Base-by-base conservation (phyloP, 2,888 invertebrate species). In the Cephus nigrinus region DNA sequence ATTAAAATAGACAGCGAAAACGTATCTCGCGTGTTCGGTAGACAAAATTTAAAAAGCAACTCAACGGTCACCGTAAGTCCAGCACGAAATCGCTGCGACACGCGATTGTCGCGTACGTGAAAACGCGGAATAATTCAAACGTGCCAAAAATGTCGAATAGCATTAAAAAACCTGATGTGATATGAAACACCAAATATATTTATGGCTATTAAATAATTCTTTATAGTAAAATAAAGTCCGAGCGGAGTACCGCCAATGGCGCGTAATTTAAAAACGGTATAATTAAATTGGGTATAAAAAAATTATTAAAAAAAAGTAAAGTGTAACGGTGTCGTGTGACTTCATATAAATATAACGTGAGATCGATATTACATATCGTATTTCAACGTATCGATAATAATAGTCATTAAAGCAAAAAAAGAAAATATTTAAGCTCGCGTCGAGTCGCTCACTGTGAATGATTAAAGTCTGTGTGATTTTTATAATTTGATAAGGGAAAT, bases 401-500 rank as follows among this genome's bases (percentile, higher is more conserved):
- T 55, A 55, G 55, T 55, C 23, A 9, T 55, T 55, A 9, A 23
- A 23, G 9, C 23, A 55, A 55, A 23, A 23, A 23, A 55, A 55
- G 0, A 55, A 23, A 55, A 55, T 15, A 55, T 2, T 15, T 15
- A 40, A 4, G 9, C 55, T 9, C 23, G 55, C 15, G 23, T 55
- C 55, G 1, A 23, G 23, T 55, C 23, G 55, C 55, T 55, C 55
- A 2, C 9, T 55, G 55, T 2, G 15, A 55, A 55, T 2, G 5
- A 55, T 55, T 55, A 9, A 9, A 23, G 55, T 73, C 34, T 12
- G 12, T 12, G 75, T 11, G 30, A 31, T 78, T 78, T 75, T 75
- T 12, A 71, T 74, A 68, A 75, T 31, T n/a, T 12, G 75, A 69
- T 74, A 69, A 75, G 79, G 76, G 82, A 80, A 75, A 82, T 75